Evolutionary conservation across 2,888 invertebrate genomes (phyloP).

Genomic region (Drosophila mimetica): DNA sequence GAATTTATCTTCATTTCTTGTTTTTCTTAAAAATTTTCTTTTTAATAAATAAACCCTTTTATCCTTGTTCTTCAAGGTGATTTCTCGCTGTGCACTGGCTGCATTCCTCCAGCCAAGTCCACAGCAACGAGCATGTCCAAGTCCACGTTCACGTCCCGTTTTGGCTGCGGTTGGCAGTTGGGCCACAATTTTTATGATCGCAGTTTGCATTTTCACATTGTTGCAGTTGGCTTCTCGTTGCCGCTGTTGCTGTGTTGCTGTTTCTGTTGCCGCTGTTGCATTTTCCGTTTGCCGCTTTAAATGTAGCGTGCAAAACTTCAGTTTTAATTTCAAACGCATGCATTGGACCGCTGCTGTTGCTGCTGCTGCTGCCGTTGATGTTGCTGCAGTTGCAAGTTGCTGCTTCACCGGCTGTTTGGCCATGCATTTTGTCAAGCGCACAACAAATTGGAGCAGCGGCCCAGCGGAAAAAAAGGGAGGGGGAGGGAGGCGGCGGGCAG

Average conservation of each 20-base stretch:
- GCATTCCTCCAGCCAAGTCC: conserved; percentile 41
- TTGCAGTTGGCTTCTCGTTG: conserved; percentile 49
- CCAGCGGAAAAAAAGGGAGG: neutral
- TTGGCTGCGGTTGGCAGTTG: conserved; percentile 53
- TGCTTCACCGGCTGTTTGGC: conserved; percentile 42
- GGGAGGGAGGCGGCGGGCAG: conserved; percentile 17
- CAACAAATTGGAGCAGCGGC: conserved; percentile 35
- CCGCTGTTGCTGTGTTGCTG: conserved; percentile 8
- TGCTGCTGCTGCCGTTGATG: conserved; percentile 9
- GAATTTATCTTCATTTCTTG: too few species aligned
- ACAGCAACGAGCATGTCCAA: conserved; percentile 48
- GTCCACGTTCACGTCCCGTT: conserved; percentile 60
- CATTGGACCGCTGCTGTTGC: conserved; percentile 71
- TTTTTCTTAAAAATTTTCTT: too few species aligned
- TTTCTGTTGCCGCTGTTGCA: conserved; percentile 38
- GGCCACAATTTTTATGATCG: conserved; percentile 68
- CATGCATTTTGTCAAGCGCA: conserved; percentile 67
- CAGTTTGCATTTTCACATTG: conserved; percentile 72
- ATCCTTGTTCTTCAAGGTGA: neutral
- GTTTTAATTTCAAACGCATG: conserved; percentile 76
- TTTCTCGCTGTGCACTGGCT: conserved; percentile 5
- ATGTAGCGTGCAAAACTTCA: conserved; percentile 77
- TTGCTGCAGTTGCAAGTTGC: conserved; percentile 15
- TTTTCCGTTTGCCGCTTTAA: conserved; percentile 69
- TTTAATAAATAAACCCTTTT: neutral